Evolutionary conservation across 2,888 invertebrate genomes (phyloP).

Genomic region (Galerucella pusilla): DNA sequence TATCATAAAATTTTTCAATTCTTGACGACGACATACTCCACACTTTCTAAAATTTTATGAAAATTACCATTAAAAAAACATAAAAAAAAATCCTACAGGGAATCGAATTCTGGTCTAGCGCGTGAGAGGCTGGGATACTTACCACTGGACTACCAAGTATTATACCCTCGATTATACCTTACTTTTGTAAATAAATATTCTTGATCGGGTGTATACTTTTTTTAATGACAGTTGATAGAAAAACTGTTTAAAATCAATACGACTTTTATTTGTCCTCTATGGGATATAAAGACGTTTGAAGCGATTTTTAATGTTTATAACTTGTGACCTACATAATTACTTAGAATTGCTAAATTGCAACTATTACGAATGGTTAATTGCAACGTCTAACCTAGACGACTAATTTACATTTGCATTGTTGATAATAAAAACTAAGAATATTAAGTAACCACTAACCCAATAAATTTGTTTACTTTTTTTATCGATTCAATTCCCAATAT

Average conservation of each 20-base stretch:
- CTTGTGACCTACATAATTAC: constrained; percentile 16
- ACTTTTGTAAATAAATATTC: too few relatives aligned
- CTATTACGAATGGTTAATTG: constrained; percentile 12
- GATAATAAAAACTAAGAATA: constrained; percentile 5
- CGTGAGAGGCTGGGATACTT: too few relatives aligned
- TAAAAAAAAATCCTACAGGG: too few relatives aligned
- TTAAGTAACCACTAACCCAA: neutral
- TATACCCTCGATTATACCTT: too few relatives aligned
- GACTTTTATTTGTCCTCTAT: neutral
- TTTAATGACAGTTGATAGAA: neutral
- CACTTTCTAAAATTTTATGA: too few relatives aligned
- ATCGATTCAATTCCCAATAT: neutral
- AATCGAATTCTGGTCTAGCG: too few relatives aligned
- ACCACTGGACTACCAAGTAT: too few relatives aligned
- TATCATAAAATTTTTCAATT: too few relatives aligned
- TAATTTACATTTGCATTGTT: constrained; percentile 1
- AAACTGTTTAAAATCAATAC: neutral
- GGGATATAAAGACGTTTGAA: neutral
- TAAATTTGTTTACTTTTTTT: neutral
- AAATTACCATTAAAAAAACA: too few relatives aligned
- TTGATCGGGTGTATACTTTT: neutral
- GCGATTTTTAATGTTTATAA: constrained; percentile 9
- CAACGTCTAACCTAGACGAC: constrained; percentile 6
- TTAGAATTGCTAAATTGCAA: constrained; percentile 10
- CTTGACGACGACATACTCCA: too few relatives aligned